Base-by-base conservation (phyloP, 1,140 invertebrate genomes). In the Pseudobourletiella spinata region DNA sequence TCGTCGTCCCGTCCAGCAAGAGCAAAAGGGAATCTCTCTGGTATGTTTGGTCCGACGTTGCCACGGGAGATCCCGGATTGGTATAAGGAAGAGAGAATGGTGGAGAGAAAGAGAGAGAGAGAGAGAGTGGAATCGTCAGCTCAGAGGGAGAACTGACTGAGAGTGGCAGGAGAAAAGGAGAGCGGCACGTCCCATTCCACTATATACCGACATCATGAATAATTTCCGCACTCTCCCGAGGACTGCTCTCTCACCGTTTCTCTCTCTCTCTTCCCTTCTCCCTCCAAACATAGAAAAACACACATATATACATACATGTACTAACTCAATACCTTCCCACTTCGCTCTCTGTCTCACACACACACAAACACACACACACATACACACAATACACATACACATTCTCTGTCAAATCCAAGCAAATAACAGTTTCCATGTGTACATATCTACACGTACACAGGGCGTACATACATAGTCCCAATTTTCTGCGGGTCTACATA, bases 161-260 rank as follows among this genome's bases (percentile, higher is more conserved):
- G 48, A 51, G 48, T 51, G 48, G 48, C 48, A 51, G 48, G 14
- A 60, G 59, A 51, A 39, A 60, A 50, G 44, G 58, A 65, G 63
- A 57, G 51, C 57, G 57, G 57, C 51, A 51, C 52, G 58, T 61
- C 58, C 64, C 64, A 65, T 65, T 65, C 58, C 20, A 32, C 63
- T 39, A n/a, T n/a, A n/a, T n/a, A 61, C 59, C 55, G 64, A 65
- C 55, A 65, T 65, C 64, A 65, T 65, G 64, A 65, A 65, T 65
- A 65, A 65, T 65, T 65, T 65, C 59, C 48, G 48, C 48, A 51
- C 48, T 59, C 62, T 55, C 30, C 44, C 55, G 0, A 22, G 51
- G 35, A 52, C 44, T 48, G 28, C 48, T 44, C 59, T 55, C 43
- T 59, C 57, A 22, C 44, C 43, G 2, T 26, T 15, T 16, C 20